Conservation (phyloP, 1,140 invertebrate species). For the Listronotus oregonensis region DNA sequence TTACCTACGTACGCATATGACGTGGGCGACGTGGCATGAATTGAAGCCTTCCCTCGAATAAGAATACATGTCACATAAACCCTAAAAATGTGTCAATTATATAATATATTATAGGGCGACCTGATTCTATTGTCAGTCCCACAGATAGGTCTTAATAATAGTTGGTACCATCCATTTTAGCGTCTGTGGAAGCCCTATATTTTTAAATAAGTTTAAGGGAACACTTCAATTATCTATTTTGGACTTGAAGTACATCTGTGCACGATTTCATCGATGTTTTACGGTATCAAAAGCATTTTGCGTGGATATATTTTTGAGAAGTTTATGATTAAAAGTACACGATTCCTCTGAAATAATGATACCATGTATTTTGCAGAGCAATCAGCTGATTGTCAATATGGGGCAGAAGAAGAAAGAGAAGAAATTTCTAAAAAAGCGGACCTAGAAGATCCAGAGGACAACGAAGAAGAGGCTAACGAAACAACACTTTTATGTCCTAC, state of each 20-base stretch:
- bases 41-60: too few relatives aligned
- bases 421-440: background rate
- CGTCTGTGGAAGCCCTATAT: too few relatives aligned
- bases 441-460: constrained; percentile 24
- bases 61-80: too few relatives aligned
- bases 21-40: too few relatives aligned
- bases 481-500: constrained; percentile 36
- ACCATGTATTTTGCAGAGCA: constrained; percentile 2
- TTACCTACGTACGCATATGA: too few relatives aligned
- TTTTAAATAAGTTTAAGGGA: too few relatives aligned
- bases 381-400: background rate
- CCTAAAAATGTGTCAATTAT: too few relatives aligned
- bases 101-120: too few relatives aligned
- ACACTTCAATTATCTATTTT: too few relatives aligned
- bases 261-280: background rate
- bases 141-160: too few relatives aligned
- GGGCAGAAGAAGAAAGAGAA: constrained; percentile 18
- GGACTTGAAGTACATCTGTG: background rate
- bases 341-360: background rate
- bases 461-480: constrained; percentile 34
- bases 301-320: background rate
- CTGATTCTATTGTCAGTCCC: too few relatives aligned
- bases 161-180: too few relatives aligned
- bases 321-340: background rate
- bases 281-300: background rate